These are phyloP conservation scores for Mirza zaza DNA, from an alignment of 2,113 vertebrate genomes.

Conservation along the genomic window DNA sequence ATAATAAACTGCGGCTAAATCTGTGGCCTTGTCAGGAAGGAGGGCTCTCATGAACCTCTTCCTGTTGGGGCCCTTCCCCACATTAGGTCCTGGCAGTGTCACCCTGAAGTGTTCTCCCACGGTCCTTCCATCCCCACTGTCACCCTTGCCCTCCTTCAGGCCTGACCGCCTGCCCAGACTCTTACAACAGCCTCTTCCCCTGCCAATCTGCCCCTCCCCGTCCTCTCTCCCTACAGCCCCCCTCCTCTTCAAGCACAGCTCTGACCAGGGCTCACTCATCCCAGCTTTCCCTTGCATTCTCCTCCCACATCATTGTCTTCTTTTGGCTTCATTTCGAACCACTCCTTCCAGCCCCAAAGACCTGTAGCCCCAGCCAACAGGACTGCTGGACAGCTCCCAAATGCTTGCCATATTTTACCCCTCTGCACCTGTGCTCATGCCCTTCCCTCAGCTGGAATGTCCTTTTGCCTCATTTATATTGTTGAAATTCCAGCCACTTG, in stretches of 20 bases:
- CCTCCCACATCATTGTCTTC: neutral
- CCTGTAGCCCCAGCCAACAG: neutral
- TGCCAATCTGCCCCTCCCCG: neutral
- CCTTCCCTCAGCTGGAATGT: neutral
- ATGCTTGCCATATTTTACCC: neutral
- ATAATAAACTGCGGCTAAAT: neutral
- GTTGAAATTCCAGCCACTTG: neutral
- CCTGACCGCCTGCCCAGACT: neutral
- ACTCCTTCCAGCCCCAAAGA: neutral
- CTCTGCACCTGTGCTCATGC: neutral
- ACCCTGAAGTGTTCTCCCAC: neutral
- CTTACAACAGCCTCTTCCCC: neutral
- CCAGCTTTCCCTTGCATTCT: neutral
- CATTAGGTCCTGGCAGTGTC: neutral
- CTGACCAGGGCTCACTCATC: neutral
- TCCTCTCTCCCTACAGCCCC: neutral
- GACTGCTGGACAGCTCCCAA: neutral
- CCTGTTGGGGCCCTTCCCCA: neutral
- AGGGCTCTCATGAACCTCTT: neutral
- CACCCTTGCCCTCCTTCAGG: neutral
- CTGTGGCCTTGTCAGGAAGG: neutral
- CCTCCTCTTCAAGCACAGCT: neutral
- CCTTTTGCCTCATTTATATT: neutral
- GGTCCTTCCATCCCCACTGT: neutral
- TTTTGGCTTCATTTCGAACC: neutral